Base-by-base conservation (phyloP, 2,888 invertebrate genomes). In the Caenorhabditis sp. region DNA sequence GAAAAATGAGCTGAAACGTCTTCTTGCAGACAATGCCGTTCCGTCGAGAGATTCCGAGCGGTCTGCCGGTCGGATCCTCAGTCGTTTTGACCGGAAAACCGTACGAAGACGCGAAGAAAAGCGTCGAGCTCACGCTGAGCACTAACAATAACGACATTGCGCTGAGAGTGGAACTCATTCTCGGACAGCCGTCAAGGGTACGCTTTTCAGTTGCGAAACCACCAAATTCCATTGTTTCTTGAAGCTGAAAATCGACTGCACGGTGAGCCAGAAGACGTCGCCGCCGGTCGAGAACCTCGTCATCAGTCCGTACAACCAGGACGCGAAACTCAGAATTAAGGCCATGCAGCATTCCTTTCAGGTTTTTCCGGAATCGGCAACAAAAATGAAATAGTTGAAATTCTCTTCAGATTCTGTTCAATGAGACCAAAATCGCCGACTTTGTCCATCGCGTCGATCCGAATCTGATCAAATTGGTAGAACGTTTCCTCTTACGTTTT, bases 11-110 rank as follows among this genome's bases (percentile, higher is more conserved):
- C 1, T 15, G 2, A 30, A 15, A 6, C 32, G 15, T 20, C 46
- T 26, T 48, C 35, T 76, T 76, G 6, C 63, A 76, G 76, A 76
- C 63, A 2, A 71, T 77, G 70, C 76, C 76, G 5, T 77, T 77
- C 37, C 53, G 65, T 11, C 58, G 76, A 15, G 71, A 77, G 0
- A 39, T 77, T n/a, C 6, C 30, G 0, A 24, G 39, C 11, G 76
- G 75, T 2, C 58, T 39, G 15, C 62, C 65, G 7, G 59, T 71
- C 2, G 76, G 76, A 0, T 48, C 71, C 7, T 35, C 41, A 3
- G 50, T 77, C 9, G 20, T 53, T 55, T 2, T 71, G 1, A 52
- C 61, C 24, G 76, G 55, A 46, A 65, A 65, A 55, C 61, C 71
- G 9, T 71, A 71, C 35, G 46, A 61, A 9, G 76, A 70, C 26